phyloP scores from a whole-genome alignment of 2,797 vertebrate genomes.

The Bradypus variegatus region DNA sequence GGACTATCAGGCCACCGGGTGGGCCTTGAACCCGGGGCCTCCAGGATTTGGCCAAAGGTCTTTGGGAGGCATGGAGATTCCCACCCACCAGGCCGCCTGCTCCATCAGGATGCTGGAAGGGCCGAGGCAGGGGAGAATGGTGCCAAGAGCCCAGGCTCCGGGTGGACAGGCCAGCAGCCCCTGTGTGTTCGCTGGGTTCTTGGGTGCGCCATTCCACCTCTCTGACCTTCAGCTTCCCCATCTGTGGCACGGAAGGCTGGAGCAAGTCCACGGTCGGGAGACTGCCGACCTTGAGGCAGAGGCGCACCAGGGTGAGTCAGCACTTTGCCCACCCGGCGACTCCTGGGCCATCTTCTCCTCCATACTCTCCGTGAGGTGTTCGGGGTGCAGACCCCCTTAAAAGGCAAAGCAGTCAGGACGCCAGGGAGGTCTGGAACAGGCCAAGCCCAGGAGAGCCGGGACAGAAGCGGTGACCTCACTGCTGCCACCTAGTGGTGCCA shows the following conservation, averaged over 20 bases:
- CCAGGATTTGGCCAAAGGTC: not conserved
- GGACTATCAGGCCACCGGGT: not conserved
- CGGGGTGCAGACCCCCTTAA: not conserved
- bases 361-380: not conserved
- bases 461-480: not conserved
- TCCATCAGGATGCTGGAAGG: not conserved
- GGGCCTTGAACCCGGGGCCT: not conserved
- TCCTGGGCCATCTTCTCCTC: not conserved
- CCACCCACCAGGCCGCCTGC: no score
- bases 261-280: not conserved
- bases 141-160: no score
- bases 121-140: not conserved
- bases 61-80: no score
- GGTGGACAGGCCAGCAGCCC: rapidly evolving
- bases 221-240: not conserved
- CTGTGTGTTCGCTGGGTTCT: no score
- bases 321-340: not conserved
- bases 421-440: not conserved
- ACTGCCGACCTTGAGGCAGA: not conserved
- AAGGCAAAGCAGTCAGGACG: no score
- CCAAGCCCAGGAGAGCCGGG: not conserved
- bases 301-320: not conserved
- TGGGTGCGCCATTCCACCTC: not conserved
- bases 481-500: slow-evolving; percentile 59
- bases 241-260: not conserved